phyloP scores from a whole-genome alignment of 2,888 invertebrate genomes.

The Dugesia japonica region DNA sequence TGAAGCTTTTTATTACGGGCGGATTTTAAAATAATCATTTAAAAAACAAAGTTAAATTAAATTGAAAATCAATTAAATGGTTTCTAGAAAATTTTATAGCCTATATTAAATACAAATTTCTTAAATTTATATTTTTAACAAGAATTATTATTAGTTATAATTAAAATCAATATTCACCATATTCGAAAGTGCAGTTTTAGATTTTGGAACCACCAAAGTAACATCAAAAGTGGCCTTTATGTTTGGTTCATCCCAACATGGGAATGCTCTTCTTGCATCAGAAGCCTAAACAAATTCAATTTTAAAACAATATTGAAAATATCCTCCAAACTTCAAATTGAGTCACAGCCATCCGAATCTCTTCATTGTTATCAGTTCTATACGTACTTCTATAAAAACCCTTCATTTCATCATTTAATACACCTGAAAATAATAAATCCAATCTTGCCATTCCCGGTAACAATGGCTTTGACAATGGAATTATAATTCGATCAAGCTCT shows the following conservation, averaged over 20 bases:
- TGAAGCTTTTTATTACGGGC: too few relatives aligned
- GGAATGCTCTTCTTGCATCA: slow-evolving; percentile 67
- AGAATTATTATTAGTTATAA: too few relatives aligned
- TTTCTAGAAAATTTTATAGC: too few relatives aligned
- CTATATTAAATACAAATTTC: too few relatives aligned
- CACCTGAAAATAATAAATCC: slow-evolving; percentile 61
- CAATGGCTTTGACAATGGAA: neutral
- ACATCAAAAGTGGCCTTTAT: slow-evolving; percentile 71
- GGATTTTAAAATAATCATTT: too few relatives aligned
- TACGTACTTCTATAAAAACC: slow-evolving; percentile 85
- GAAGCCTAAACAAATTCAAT: slow-evolving; percentile 42
- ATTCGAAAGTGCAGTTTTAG: slow-evolving; percentile 70
- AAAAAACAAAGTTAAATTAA: too few relatives aligned
- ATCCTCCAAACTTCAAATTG: slow-evolving; percentile 59
- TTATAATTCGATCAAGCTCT: neutral
- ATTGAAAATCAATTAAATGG: too few relatives aligned
- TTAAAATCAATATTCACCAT: too few relatives aligned
- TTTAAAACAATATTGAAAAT: slow-evolving; percentile 9
- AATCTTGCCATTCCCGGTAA: neutral
- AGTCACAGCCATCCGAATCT: slow-evolving; percentile 63
- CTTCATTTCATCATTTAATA: slow-evolving; percentile 76
- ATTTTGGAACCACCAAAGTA: slow-evolving; percentile 62
- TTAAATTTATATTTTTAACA: too few relatives aligned
- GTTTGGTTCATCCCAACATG: slow-evolving; percentile 76
- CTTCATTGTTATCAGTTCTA: slow-evolving; percentile 56